Conservation (phyloP, 2,113 vertebrate genomes). For the Hoplias malabaricus region DNA sequence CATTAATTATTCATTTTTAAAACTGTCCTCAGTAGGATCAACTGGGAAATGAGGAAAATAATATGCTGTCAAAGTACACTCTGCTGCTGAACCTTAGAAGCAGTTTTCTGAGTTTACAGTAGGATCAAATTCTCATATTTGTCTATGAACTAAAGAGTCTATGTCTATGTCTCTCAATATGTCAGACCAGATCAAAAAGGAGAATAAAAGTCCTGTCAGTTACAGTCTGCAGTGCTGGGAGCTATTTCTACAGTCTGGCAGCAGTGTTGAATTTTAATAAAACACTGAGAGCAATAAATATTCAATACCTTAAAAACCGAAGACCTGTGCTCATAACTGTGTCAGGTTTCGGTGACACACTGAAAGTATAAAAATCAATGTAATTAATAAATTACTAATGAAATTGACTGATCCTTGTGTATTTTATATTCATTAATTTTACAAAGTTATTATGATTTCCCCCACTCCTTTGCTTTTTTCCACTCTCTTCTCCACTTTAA, state of each 20-base stretch:
- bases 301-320: too few relatives aligned
- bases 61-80: too few relatives aligned
- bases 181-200: not conserved
- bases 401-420: too few relatives aligned
- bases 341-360: too few relatives aligned
- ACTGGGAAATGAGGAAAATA: not conserved
- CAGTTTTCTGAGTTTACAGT: not conserved
- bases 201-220: not conserved
- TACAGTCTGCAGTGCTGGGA: not conserved
- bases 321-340: too few relatives aligned
- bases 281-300: too few relatives aligned
- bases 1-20: not conserved
- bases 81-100: not conserved
- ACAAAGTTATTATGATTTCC: not conserved
- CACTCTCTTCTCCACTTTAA: not conserved
- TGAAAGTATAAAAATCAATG: too few relatives aligned
- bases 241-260: not conserved
- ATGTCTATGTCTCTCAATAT: not conserved
- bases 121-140: not conserved
- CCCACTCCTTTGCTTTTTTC: not conserved
- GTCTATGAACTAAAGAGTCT: not conserved
- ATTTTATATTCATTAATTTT: too few relatives aligned
- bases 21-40: not conserved
- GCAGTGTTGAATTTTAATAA: too few relatives aligned
- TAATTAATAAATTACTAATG: too few relatives aligned